Percentiles rank a stretch among this genome's conserved stretches.
Evolutionary conservation across 2,113 vertebrate genomes (phyloP).

Genomic region (Ciconia boyciana): DNA sequence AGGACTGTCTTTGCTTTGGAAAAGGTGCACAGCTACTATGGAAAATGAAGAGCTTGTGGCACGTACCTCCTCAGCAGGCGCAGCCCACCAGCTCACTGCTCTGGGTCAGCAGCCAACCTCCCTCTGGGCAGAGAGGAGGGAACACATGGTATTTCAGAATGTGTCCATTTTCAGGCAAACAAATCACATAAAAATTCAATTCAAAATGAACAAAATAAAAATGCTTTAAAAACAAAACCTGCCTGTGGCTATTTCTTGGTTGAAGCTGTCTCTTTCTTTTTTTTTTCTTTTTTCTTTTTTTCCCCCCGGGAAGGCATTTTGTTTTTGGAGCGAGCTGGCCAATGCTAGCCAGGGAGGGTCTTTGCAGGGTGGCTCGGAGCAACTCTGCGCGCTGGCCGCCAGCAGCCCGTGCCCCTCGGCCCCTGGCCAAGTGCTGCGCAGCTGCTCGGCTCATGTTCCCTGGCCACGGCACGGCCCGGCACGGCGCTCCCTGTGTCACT

Average conservation of each 20-base stretch:
- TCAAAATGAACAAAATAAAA: slow-evolving; percentile 6
- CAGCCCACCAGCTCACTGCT: background rate
- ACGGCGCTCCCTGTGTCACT: background rate
- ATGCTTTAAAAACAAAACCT: slow-evolving; percentile 22
- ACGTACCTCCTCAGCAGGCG: background rate
- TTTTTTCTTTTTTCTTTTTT: too few species aligned
- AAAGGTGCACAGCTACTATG: background rate
- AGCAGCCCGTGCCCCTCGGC: background rate
- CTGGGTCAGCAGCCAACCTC: background rate
- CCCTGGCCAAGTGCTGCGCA: background rate
- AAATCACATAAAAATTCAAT: slow-evolving; percentile 2
- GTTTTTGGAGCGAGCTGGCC: background rate
- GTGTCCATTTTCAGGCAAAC: slow-evolving; percentile 9
- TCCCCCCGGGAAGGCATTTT: background rate
- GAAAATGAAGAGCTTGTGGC: background rate
- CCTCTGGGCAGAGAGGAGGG: background rate
- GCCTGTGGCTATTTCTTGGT: slow-evolving; percentile 14
- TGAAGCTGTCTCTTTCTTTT: background rate
- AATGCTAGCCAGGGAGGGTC: fast-evolving
- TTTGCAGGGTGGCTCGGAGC: background rate
- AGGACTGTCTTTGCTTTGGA: background rate
- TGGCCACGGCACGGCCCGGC: background rate
- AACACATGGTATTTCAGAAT: slow-evolving; percentile 1
- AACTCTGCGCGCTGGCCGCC: background rate
- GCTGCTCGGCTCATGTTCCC: slow-evolving; percentile 22